Conservation (phyloP, 2,797 vertebrate species). For the Sebastes umbrosus region DNA sequence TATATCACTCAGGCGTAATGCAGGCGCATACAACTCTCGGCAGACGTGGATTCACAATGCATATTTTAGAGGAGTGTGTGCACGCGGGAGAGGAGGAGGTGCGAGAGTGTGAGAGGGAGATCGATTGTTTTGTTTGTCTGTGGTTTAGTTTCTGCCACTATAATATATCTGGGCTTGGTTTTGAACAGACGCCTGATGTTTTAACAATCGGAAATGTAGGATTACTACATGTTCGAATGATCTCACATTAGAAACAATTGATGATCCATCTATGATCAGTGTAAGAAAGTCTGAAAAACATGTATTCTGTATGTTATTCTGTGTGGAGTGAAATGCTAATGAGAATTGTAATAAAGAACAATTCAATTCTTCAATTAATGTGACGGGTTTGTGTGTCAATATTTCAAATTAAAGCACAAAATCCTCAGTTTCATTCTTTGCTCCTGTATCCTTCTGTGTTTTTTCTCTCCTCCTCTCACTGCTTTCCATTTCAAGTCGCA, state of each 20-base stretch:
- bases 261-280: conserved; percentile 10
- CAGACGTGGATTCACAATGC: conserved; percentile 53
- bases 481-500: conserved; percentile 59
- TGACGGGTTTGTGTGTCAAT: conserved; percentile 7
- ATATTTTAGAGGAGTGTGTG: conserved; percentile 58
- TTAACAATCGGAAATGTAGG: conserved; percentile 9
- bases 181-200: conserved; percentile 37
- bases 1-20: conserved; percentile 68
- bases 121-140: conserved; percentile 56
- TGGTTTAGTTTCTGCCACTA: conserved; percentile 24
- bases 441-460: neutral
- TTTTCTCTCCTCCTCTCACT: conserved; percentile 22
- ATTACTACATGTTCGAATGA: conserved; percentile 19
- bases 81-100: neutral
- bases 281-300: neutral
- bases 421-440: neutral
- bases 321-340: neutral
- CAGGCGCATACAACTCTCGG: conserved; percentile 31
- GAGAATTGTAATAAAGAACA: neutral
- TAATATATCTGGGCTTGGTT: conserved; percentile 44
- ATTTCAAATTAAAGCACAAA: conserved; percentile 30
- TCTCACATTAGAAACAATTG: conserved; percentile 14
- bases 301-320: neutral
- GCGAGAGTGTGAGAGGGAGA: conserved; percentile 21
- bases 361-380: neutral